phyloP scores from a whole-genome alignment of 2,797 vertebrate species.

The Chelon labrosus region DNA sequence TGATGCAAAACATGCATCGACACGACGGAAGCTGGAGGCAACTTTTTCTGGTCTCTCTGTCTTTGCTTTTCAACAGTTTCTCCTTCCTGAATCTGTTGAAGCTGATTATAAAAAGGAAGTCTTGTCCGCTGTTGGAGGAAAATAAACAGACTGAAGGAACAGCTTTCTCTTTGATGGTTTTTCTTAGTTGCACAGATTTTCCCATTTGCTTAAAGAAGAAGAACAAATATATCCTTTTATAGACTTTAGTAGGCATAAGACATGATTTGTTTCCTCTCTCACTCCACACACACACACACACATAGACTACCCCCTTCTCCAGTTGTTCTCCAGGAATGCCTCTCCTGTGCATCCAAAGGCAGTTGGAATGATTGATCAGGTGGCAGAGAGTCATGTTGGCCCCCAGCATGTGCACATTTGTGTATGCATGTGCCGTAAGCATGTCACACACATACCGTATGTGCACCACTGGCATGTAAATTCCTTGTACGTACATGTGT shows the following conservation, averaged over 20 bases:
- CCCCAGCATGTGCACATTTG: constrained; percentile 48
- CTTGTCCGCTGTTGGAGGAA: neutral
- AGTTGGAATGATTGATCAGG: constrained; percentile 72
- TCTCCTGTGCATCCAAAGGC: constrained; percentile 60
- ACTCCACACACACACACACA: neutral
- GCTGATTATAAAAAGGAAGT: constrained; percentile 8
- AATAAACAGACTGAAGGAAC: constrained; percentile 12
- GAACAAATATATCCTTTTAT: constrained; percentile 29
- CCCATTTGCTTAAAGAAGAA: constrained; percentile 19
- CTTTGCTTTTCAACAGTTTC: constrained; percentile 36
- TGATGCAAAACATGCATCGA: constrained; percentile 65
- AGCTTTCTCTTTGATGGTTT: constrained; percentile 4
- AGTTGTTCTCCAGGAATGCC: constrained; percentile 68
- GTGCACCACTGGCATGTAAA: constrained; percentile 37
- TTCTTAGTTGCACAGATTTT: constrained; percentile 15
- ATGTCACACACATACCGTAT: constrained; percentile 34
- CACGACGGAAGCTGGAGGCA: constrained; percentile 58
- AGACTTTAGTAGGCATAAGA: constrained; percentile 2
- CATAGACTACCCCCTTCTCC: constrained; percentile 28
- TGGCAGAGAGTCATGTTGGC: constrained; percentile 60
- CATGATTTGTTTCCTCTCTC: neutral
- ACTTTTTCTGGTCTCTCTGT: constrained; percentile 25
- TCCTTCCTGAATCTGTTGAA: constrained; percentile 2
- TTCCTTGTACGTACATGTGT: constrained; percentile 53
- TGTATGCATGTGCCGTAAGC: constrained; percentile 54